A percentile compares a stretch with the other conserved stretches of the same genome.
Conservation (phyloP, 2,888 invertebrate species). For the Diabrotica balteata region DNA sequence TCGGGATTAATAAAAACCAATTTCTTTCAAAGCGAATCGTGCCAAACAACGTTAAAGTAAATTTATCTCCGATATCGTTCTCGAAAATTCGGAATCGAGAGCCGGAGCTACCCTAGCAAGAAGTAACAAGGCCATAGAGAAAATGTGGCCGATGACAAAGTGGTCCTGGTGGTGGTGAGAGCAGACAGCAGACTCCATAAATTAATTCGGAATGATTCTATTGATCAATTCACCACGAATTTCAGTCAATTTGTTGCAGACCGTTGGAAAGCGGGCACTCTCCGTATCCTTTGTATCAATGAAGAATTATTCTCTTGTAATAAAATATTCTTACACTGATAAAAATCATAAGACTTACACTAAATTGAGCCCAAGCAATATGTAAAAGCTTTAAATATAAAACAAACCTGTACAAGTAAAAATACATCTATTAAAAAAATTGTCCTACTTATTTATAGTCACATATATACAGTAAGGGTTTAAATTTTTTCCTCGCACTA, state of each 20-base stretch:
- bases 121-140: slow-evolving; percentile 11
- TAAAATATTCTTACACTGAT: slow-evolving; percentile 7
- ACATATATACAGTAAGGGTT: no score
- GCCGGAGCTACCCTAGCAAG: slow-evolving; percentile 3
- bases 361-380: no score
- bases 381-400: no score
- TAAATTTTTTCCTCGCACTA: no score
- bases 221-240: slow-evolving; percentile 36
- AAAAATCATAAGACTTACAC: neutral
- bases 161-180: slow-evolving; percentile 28
- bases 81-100: slow-evolving; percentile 3
- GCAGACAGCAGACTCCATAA: slow-evolving; percentile 30
- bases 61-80: slow-evolving; percentile 7
- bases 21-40: neutral
- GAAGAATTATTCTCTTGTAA: slow-evolving; percentile 40
- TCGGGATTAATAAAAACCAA: slow-evolving; percentile 5
- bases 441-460: no score
- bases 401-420: no score
- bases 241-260: slow-evolving; percentile 52
- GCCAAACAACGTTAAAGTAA: slow-evolving; percentile 1
- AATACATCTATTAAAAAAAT: no score
- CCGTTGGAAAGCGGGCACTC: slow-evolving; percentile 44
- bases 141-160: slow-evolving; percentile 31
- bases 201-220: slow-evolving; percentile 32
- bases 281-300: slow-evolving; percentile 49